Conservation (phyloP, 2,797 vertebrate genomes). For the Poecilia wingei region DNA sequence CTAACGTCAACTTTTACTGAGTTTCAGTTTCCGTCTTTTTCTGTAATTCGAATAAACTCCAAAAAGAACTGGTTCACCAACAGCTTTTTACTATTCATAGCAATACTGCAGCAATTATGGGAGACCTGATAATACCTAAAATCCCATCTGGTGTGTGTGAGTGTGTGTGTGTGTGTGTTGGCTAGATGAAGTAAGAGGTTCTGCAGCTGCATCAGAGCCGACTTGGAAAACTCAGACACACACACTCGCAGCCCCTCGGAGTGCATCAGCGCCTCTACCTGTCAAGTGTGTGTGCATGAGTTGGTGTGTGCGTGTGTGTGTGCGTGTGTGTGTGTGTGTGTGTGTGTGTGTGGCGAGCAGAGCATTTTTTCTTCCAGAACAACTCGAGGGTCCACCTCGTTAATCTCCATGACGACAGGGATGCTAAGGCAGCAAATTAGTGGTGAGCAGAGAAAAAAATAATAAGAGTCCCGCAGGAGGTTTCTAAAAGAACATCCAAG, state of each 20-base stretch:
- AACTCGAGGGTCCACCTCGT: slow-evolving; percentile 71
- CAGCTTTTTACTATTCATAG: neutral
- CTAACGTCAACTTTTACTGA: neutral
- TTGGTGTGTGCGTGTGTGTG: slow-evolving; percentile 27
- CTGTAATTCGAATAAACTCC: neutral
- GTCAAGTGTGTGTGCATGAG: slow-evolving; percentile 48
- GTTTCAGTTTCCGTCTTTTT: neutral
- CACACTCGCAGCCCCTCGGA: slow-evolving; percentile 31
- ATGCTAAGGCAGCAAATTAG: slow-evolving; percentile 76
- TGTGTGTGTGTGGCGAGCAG: slow-evolving; percentile 15
- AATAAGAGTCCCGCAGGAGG: slow-evolving; percentile 38
- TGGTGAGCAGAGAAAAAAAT: slow-evolving; percentile 30
- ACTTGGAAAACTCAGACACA: slow-evolving; percentile 2
- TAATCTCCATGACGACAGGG: slow-evolving; percentile 80
- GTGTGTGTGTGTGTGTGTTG: neutral
- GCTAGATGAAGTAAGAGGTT: neutral
- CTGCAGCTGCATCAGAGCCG: slow-evolving; percentile 1
- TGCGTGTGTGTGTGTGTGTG: slow-evolving; percentile 25
- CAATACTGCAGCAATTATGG: neutral
- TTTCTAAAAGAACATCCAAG: slow-evolving; percentile 49
- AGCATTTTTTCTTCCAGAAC: slow-evolving; percentile 65
- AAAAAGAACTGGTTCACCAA: neutral
- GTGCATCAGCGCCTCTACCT: slow-evolving; percentile 51
- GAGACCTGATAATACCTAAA: neutral
- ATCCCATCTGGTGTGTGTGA: neutral